A percentile compares a stretch with the other conserved stretches of the same genome.
These are phyloP conservation scores for Cebus imitator DNA, from an alignment of 2,113 vertebrate species.

Conservation along the genomic window DNA sequence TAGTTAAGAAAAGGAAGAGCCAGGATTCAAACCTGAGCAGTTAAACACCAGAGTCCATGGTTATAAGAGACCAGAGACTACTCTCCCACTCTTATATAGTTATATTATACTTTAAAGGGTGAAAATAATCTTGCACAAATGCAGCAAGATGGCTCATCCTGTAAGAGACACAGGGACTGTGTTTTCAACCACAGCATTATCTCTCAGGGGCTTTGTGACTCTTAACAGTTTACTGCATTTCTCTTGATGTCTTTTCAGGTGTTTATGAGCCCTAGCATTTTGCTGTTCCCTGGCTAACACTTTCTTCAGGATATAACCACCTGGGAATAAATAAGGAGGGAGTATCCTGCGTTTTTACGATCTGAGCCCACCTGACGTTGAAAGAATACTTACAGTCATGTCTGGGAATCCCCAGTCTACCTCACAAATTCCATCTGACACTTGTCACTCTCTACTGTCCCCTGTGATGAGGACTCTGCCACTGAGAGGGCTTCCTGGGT, in stretches of 20 bases:
- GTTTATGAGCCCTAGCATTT: background rate
- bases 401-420: background rate
- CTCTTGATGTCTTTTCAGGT: background rate
- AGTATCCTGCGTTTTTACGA: background rate
- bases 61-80: background rate
- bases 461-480: background rate
- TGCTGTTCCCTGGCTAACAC: background rate
- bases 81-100: fast-evolving
- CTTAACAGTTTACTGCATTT: background rate
- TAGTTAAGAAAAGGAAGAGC: background rate
- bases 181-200: too few species aligned
- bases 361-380: background rate
- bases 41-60: background rate
- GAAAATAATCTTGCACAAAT: background rate
- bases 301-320: background rate
- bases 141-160: background rate
- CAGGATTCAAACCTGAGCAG: background rate
- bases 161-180: background rate
- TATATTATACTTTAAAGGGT: background rate
- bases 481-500: background rate
- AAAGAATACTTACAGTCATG: background rate
- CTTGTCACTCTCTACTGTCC: background rate
- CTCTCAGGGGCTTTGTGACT: background rate
- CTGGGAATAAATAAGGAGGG: background rate
- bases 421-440: background rate